Evolutionary conservation across 23 tunicate genomes (phyloP).

Genomic region (Oikopleura albicans): DNA sequence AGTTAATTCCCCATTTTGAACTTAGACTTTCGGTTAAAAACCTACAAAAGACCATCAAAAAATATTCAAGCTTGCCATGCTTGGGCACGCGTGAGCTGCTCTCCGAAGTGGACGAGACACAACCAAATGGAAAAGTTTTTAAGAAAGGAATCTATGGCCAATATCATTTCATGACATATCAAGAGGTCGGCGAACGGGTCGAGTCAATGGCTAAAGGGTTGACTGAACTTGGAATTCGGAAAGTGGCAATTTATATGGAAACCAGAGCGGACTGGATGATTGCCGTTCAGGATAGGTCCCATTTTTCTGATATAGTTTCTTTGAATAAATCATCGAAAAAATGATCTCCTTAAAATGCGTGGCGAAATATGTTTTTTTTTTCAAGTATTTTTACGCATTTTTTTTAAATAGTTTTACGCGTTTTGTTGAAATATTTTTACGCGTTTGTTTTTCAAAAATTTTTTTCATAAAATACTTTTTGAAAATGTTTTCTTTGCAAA

Average conservation of each 20-base stretch:
- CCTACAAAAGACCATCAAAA: slow-evolving; percentile 33
- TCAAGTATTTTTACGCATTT: no score
- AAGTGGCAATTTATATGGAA: slow-evolving; percentile 59
- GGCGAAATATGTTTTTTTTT: no score
- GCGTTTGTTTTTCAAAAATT: no score
- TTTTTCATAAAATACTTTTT: no score
- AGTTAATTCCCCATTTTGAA: no score
- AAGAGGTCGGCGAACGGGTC: slow-evolving; percentile 30
- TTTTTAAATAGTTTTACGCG: no score
- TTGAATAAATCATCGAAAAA: no score
- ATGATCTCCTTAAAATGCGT: no score
- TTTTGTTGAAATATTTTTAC: no score
- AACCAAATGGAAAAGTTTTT: slow-evolving; percentile 84
- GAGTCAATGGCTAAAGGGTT: slow-evolving; percentile 39
- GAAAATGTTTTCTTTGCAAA: no score
- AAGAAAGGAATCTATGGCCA: slow-evolving; percentile 80
- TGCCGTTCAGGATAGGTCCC: slow-evolving; percentile 33
- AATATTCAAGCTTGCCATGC: slow-evolving; percentile 21
- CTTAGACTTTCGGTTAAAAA: no score
- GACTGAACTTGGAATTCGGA: slow-evolving; percentile 25
- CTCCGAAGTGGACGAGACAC: slow-evolving; percentile 69
- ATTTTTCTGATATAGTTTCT: no score
- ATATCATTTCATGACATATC: slow-evolving; percentile 44
- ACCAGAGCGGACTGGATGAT: slow-evolving; percentile 89
- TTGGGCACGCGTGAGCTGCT: slow-evolving; percentile 59